Percentiles rank a stretch among this genome's conserved stretches.
These are phyloP conservation scores for Aptenodytes patagonicus DNA, from an alignment of 2,113 vertebrate species.

Conservation along the genomic window DNA sequence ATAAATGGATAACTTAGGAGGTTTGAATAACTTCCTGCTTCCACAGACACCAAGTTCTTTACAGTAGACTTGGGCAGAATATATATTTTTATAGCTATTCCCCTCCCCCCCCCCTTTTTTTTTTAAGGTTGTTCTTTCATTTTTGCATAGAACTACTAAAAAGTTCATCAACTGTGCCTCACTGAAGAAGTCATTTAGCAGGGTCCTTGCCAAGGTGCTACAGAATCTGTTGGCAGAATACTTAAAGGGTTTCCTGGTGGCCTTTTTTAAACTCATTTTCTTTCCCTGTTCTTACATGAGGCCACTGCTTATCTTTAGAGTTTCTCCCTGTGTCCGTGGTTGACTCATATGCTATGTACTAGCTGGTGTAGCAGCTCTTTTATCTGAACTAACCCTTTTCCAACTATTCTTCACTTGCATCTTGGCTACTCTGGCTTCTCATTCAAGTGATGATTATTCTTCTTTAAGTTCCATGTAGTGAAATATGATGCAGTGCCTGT, in stretches of 20 bases:
- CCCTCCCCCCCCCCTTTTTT: rapidly evolving
- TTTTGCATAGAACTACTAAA: not conserved
- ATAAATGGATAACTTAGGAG: not conserved
- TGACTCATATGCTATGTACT: not conserved
- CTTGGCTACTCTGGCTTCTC: not conserved
- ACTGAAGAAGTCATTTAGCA: not conserved
- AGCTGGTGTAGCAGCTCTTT: not conserved
- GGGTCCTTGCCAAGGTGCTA: not conserved
- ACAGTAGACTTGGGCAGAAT: not conserved
- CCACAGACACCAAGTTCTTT: not conserved
- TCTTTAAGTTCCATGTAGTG: not conserved
- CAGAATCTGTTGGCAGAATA: not conserved
- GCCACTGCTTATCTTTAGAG: not conserved
- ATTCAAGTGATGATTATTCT: not conserved
- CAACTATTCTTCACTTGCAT: not conserved
- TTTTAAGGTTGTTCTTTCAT: not conserved
- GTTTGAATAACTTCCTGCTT: not conserved
- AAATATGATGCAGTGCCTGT: not conserved
- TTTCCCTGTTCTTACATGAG: not conserved
- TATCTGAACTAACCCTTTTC: not conserved
- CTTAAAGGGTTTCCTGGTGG: not conserved
- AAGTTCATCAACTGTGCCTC: not conserved
- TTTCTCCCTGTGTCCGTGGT: not conserved
- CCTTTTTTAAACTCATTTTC: not conserved
- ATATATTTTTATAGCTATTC: not conserved